Evolutionary conservation across 2,113 vertebrate genomes (phyloP), one percentile per base, ranked within the genome.

Genomic region (Sorex fumeus): DNA sequence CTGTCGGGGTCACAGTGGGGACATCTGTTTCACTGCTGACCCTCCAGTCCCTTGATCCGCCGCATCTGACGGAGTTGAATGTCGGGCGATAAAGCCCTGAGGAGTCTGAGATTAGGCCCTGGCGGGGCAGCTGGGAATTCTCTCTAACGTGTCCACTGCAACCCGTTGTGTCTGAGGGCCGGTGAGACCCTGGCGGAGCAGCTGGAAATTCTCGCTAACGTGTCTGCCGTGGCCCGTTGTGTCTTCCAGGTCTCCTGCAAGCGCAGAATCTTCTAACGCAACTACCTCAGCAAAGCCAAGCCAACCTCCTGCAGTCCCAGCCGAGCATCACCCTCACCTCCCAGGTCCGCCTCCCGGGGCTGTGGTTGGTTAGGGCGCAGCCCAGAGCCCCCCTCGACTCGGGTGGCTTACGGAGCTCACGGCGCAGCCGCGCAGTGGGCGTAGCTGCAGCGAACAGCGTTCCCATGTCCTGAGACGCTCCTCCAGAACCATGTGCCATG

Each of bases 241-340:
- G 92, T 96, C 97, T 93, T 64, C 50, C 77, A 99, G 99, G 99
- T 97, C 98, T 99, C 97, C 98, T 99, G 98, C 99, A 99, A 99
- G 98, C 99, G 98, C 99, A 98, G 97, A 99, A 98, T 98, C 98
- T 99, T 98, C 97, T 99, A 98, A 99, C 98, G 96, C 99, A 99
- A 99, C 99, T 99, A 99, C 99, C 99, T 99, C 99, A 98, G 97
- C 98, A 99, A 99, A 99, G 99, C 99, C 99, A 99, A 99, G 98
- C 99, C 98, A 99, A 99, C 99, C 99, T 99, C 98, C 99, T 99
- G 98, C 98, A 99, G 97, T 98, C 98, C 97, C 99, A 99, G 98
- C 99, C 99, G 98, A 99, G 98, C 98, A 99, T 99, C 98, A 98
- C 98, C 97, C 99, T 99, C 97, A 98, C 99, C 97, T 98, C 99